Percentiles rank a stretch among this genome's conserved stretches.
phyloP scores from a whole-genome alignment of 2,797 vertebrate genomes.

The Ctenopoma kingsleyae region DNA sequence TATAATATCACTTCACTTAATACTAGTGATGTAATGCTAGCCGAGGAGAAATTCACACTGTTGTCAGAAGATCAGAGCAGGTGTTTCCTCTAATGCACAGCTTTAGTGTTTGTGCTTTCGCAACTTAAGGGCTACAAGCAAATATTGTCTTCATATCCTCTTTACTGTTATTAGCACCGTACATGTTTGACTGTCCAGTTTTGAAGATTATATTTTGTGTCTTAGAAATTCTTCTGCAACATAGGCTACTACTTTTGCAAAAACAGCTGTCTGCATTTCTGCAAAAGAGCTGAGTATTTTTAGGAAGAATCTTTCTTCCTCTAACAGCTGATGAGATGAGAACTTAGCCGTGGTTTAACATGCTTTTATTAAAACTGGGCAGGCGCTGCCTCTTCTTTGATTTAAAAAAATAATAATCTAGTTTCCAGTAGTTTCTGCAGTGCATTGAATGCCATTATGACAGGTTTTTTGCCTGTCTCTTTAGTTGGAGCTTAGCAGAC shows the following conservation, averaged over 20 bases:
- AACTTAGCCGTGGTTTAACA: slow-evolving; percentile 28
- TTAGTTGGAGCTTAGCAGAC: slow-evolving; percentile 40
- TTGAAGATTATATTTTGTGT: slow-evolving; percentile 35
- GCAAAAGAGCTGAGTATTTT: slow-evolving; percentile 7
- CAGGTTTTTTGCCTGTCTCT: slow-evolving; percentile 43
- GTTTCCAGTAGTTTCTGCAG: slow-evolving; percentile 21
- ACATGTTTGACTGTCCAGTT: slow-evolving; percentile 34
- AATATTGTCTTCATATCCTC: slow-evolving; percentile 53
- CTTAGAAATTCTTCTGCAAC: slow-evolving; percentile 13
- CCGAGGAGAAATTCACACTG: background rate
- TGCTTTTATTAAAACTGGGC: slow-evolving; percentile 20
- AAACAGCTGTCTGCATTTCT: slow-evolving; percentile 23
- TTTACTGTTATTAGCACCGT: slow-evolving; percentile 50
- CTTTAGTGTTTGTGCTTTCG: slow-evolving; percentile 42
- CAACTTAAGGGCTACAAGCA: slow-evolving; percentile 29
- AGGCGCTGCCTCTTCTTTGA: slow-evolving; percentile 24
- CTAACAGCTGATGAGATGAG: slow-evolving; percentile 12
- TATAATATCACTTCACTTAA: background rate
- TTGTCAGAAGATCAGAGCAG: slow-evolving; percentile 19
- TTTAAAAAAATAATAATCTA: slow-evolving; percentile 19
- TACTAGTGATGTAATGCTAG: background rate
- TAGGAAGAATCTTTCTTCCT: slow-evolving; percentile 29
- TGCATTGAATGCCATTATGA: slow-evolving; percentile 21
- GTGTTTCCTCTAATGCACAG: slow-evolving; percentile 28
- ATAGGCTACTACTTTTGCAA: slow-evolving; percentile 12